These are phyloP conservation scores for Hyperopisus bebe DNA, from an alignment of 2,113 vertebrate species.

Conservation along the genomic window DNA sequence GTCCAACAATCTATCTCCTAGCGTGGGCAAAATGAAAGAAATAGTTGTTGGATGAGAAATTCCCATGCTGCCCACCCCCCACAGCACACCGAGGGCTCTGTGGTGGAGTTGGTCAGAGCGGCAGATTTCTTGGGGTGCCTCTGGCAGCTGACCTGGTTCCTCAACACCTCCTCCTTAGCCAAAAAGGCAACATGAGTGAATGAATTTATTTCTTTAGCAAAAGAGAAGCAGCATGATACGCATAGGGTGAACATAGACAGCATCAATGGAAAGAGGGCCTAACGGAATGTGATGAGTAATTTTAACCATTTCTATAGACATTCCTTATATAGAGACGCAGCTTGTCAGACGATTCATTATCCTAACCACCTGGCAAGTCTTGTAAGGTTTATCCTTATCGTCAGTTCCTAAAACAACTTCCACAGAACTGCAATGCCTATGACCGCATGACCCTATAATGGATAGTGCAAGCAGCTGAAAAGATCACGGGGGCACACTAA, in stretches of 20 bases:
- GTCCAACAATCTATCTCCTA: not conserved
- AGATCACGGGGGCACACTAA: not conserved
- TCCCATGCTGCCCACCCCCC: not conserved
- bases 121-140: not conserved
- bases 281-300: not conserved
- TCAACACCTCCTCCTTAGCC: not conserved
- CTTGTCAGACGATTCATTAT: not conserved
- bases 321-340: not conserved
- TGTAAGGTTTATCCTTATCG: not conserved
- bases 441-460: not conserved
- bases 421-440: not conserved
- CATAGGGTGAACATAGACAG: not conserved
- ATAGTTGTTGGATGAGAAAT: not conserved
- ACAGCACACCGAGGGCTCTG: not conserved
- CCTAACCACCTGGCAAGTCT: not conserved
- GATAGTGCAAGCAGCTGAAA: not conserved
- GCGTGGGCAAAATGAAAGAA: not conserved
- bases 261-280: not conserved
- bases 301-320: not conserved
- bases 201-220: not conserved
- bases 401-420: not conserved
- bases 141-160: not conserved
- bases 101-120: not conserved
- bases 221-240: not conserved
- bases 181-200: no score